Conservation (phyloP, 2,113 vertebrate species). For the Acanthochromis polyacanthus region DNA sequence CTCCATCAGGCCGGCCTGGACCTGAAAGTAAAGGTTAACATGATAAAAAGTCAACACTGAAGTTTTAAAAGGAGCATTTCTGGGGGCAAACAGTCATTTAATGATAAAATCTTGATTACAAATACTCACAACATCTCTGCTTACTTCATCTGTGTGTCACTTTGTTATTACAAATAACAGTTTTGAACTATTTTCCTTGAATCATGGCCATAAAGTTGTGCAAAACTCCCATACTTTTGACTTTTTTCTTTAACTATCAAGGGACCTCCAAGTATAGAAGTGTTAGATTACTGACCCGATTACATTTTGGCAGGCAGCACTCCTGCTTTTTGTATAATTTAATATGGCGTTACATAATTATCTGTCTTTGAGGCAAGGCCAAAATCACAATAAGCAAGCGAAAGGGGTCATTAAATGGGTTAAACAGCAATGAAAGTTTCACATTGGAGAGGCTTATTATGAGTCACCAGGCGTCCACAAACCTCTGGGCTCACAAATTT, state of each 20-base stretch:
- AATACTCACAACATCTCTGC: no score
- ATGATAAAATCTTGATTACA: no score
- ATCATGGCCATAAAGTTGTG: not conserved
- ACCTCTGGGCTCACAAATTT: not conserved
- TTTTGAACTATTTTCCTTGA: not conserved
- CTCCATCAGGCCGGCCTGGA: not conserved
- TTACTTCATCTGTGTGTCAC: not conserved
- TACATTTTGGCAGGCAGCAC: not conserved
- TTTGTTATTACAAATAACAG: not conserved
- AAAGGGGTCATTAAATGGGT: conserved; percentile 4
- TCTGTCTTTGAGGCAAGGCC: not conserved
- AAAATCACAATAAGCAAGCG: not conserved
- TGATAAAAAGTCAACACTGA: not conserved
- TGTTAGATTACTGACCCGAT: not conserved
- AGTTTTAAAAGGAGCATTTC: not conserved
- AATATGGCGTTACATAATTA: not conserved
- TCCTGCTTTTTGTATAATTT: not conserved
- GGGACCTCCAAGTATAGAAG: not conserved
- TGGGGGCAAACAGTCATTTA: not conserved
- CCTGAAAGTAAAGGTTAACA: not conserved
- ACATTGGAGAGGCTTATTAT: not conserved
- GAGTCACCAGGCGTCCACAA: not conserved
- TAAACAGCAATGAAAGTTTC: not conserved
- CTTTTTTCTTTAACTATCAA: not conserved
- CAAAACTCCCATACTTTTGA: conserved; percentile 1